Conservation (phyloP, 2,888 invertebrate species). For the Acleris cristana region DNA sequence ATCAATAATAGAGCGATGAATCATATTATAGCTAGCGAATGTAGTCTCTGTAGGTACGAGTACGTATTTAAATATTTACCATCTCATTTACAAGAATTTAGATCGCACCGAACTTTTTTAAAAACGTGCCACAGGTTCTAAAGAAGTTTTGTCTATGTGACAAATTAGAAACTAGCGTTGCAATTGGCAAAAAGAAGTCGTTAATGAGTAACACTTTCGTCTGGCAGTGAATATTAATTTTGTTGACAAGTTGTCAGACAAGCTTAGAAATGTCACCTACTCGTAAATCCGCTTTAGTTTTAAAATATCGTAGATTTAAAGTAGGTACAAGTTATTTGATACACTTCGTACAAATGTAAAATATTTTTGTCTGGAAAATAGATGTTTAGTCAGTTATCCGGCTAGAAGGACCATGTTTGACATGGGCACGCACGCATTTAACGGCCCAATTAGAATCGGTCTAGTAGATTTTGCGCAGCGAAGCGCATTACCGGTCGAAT, state of each 20-base stretch:
- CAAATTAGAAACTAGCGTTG: slow-evolving; percentile 6
- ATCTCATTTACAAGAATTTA: neutral
- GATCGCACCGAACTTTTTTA: neutral
- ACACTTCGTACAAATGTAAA: neutral
- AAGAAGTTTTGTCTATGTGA: neutral
- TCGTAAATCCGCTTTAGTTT: neutral
- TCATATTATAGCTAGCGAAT: too few relatives aligned
- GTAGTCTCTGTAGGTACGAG: too few relatives aligned
- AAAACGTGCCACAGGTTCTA: neutral
- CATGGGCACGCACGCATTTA: neutral
- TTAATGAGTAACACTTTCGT: slow-evolving; percentile 29
- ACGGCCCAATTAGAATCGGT: slow-evolving; percentile 13
- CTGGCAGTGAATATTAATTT: slow-evolving; percentile 15
- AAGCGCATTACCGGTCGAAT: slow-evolving; percentile 19
- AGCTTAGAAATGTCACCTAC: neutral
- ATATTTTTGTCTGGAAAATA: neutral
- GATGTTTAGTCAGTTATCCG: neutral
- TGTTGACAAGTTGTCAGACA: slow-evolving; percentile 2
- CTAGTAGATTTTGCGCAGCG: slow-evolving; percentile 27
- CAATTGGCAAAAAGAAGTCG: slow-evolving; percentile 8
- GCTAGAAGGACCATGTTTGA: slow-evolving; percentile 12
- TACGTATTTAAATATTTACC: neutral
- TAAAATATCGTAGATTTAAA: neutral
- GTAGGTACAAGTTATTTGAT: neutral
- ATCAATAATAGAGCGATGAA: too few relatives aligned